phyloP scores from a whole-genome alignment of 2,797 vertebrate species.

The Halcyon badia region DNA sequence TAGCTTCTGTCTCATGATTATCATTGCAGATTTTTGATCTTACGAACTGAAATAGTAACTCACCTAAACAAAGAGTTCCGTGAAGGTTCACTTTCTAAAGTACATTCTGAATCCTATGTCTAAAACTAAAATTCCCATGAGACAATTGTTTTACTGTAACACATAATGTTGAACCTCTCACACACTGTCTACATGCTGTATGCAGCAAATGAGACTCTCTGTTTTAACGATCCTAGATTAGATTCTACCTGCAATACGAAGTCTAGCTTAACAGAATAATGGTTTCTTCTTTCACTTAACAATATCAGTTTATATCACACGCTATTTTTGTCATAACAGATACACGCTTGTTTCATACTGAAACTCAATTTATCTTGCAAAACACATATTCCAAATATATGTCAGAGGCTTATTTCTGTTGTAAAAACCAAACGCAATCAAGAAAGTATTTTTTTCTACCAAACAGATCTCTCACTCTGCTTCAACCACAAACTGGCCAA shows the following conservation, averaged over 20 bases:
- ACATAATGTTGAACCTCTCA: background rate
- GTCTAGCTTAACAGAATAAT: background rate
- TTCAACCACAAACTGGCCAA: background rate
- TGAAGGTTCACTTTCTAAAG: background rate
- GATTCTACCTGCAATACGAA: background rate
- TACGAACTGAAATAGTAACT: background rate
- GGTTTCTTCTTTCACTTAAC: background rate
- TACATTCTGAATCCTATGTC: background rate
- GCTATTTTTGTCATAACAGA: background rate
- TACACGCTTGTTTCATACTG: background rate
- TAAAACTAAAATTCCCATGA: background rate
- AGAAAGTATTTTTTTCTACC: background rate
- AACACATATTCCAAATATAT: background rate
- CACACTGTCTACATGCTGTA: background rate
- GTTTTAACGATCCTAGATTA: background rate
- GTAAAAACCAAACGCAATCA: background rate
- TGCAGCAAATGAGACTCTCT: background rate
- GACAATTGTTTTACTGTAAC: fast-evolving
- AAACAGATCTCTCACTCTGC: background rate
- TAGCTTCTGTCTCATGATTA: background rate
- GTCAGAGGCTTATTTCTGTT: background rate
- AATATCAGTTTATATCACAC: background rate
- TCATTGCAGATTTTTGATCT: background rate
- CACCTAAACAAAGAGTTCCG: background rate
- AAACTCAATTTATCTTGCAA: background rate